Percentiles rank a stretch among this genome's conserved stretches.
phyloP scores from a whole-genome alignment of 2,797 vertebrate genomes.

The Mus minutoides region DNA sequence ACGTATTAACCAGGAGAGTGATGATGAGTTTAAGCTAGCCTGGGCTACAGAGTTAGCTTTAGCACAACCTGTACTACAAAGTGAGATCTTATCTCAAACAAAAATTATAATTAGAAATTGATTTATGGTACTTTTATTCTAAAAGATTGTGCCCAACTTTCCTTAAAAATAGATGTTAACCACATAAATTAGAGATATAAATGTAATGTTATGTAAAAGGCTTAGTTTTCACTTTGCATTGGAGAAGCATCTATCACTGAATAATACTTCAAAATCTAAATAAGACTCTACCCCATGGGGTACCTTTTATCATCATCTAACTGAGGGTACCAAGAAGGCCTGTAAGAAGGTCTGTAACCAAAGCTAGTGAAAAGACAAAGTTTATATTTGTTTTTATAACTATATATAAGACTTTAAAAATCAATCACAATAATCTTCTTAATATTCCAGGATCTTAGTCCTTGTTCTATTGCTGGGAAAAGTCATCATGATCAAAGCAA shows the following conservation, averaged over 20 bases:
- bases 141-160: not conserved
- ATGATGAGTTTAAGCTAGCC: not conserved
- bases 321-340: not conserved
- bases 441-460: not conserved
- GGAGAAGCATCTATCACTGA: not conserved
- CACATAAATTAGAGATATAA: not conserved
- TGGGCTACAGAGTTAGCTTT: not conserved
- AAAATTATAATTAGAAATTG: constrained; percentile 8
- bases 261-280: not conserved
- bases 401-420: not conserved
- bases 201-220: not conserved
- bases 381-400: not conserved
- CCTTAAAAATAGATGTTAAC: constrained; percentile 12
- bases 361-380: not conserved
- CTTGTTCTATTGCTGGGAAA: not conserved
- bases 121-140: constrained; percentile 19
- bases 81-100: not conserved
- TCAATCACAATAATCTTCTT: not conserved
- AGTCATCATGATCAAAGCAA: not conserved
- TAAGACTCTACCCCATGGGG: not conserved
- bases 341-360: not conserved
- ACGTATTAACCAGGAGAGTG: not conserved
- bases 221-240: not conserved
- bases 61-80: not conserved
- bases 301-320: not conserved